Evolutionary conservation across 2,797 vertebrate genomes (phyloP).

Genomic region (Eupleurogrammus muticus): DNA sequence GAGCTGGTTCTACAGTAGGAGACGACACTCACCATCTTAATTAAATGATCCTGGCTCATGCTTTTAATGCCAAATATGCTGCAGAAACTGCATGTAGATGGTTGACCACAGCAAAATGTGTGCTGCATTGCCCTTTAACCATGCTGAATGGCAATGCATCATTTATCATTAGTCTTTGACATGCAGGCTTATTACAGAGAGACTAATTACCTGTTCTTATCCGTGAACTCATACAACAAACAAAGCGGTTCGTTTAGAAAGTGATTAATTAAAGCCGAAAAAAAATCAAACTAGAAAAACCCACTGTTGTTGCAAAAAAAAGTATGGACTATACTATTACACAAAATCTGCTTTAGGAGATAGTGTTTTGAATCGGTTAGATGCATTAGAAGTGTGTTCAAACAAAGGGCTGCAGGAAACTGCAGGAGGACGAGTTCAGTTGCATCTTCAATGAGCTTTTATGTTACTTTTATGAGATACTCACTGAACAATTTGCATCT

Average conservation of each 20-base stretch:
- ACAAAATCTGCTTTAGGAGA: background rate
- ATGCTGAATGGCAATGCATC: too few relatives aligned
- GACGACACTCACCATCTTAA: too few relatives aligned
- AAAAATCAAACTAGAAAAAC: too few relatives aligned
- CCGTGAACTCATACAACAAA: too few relatives aligned
- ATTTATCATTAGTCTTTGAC: too few relatives aligned
- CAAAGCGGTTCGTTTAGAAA: too few relatives aligned
- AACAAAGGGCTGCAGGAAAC: background rate
- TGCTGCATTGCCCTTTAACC: background rate
- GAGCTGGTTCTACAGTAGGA: too few relatives aligned
- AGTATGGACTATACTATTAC: background rate
- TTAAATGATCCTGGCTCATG: background rate
- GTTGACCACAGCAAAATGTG: background rate
- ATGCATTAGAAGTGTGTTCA: background rate
- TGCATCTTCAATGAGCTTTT: slow-evolving; percentile 8
- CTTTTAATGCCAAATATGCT: background rate
- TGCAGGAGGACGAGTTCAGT: background rate
- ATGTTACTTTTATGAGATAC: slow-evolving; percentile 11
- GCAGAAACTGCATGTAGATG: background rate
- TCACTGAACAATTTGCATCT: slow-evolving; percentile 40
- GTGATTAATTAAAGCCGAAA: too few relatives aligned
- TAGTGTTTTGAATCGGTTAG: slow-evolving; percentile 18
- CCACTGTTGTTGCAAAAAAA: too few relatives aligned
- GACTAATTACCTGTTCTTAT: too few relatives aligned
- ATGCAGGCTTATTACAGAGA: too few relatives aligned